phyloP scores from a whole-genome alignment of 2,888 invertebrate species.

The Volucella bombylans region DNA sequence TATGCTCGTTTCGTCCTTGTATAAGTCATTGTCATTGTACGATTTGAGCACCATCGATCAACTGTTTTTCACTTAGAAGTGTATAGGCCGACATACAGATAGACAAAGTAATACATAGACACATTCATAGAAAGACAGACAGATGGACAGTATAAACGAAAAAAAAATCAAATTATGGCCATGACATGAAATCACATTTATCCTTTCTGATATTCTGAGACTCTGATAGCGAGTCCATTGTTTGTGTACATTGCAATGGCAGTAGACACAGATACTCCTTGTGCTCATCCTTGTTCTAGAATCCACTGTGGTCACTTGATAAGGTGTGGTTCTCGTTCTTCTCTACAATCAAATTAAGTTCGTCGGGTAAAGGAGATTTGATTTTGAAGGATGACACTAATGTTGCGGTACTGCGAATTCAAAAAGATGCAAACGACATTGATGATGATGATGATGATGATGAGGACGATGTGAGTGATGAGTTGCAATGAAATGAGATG shows the following conservation, averaged over 20 bases:
- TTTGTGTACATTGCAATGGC: background rate
- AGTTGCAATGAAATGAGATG: background rate
- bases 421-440: background rate
- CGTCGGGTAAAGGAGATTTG: conserved; percentile 52
- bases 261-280: background rate
- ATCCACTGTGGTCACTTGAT: conserved; percentile 50
- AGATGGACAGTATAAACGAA: background rate
- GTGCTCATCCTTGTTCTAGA: background rate
- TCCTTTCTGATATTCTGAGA: background rate
- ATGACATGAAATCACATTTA: conserved; percentile 53
- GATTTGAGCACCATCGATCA: conserved; percentile 4
- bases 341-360: conserved; percentile 51
- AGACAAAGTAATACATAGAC: background rate
- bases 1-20: conserved; percentile 9
- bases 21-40: conserved; percentile 18
- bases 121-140: background rate
- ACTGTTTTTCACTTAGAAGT: conserved; percentile 13
- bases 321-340: background rate
- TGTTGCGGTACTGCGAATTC: background rate
- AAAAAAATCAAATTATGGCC: conserved; percentile 52
- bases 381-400: conserved; percentile 54
- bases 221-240: conserved; percentile 8
- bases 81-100: too few relatives aligned
- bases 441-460: conserved; percentile 30
- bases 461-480: conserved; percentile 5